Evolutionary conservation across 2,113 vertebrate species (phyloP).

Genomic region (Scophthalmus maximus): DNA sequence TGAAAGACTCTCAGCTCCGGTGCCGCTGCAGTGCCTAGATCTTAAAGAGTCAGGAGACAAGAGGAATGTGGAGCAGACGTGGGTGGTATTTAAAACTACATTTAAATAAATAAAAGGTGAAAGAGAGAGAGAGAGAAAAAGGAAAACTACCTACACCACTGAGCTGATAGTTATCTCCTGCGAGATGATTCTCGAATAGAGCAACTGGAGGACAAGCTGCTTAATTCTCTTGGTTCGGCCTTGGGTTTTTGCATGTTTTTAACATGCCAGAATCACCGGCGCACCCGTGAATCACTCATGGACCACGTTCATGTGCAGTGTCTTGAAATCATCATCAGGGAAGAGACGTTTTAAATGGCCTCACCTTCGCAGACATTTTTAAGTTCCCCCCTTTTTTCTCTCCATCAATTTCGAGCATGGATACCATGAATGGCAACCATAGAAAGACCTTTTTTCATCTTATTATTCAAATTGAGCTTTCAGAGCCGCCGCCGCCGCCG

Average conservation of each 20-base stretch:
- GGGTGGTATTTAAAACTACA: constrained; percentile 83
- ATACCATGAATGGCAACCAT: constrained; percentile 47
- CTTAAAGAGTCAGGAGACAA: constrained; percentile 73
- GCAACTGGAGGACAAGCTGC: constrained; percentile 63
- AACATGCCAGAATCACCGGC: constrained; percentile 19
- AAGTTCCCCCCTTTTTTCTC: constrained; percentile 5
- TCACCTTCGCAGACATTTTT: constrained; percentile 27
- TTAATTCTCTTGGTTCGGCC: constrained; percentile 61
- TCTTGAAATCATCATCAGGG: constrained; percentile 10
- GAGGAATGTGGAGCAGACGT: constrained; percentile 79
- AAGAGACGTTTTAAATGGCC: constrained; percentile 18
- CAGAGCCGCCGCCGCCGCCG: constrained; percentile 18
- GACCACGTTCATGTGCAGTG: constrained; percentile 17
- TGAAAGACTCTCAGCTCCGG: constrained; percentile 76
- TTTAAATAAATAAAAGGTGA: constrained; percentile 81
- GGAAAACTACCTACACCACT: constrained; percentile 69
- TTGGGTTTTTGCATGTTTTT: constrained; percentile 49
- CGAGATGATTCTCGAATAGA: constrained; percentile 66
- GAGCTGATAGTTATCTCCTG: constrained; percentile 74
- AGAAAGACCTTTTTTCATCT: constrained; percentile 63
- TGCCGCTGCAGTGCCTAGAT: constrained; percentile 73
- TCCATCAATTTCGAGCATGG: constrained; percentile 24
- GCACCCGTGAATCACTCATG: constrained; percentile 17
- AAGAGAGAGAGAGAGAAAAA: constrained; percentile 68
- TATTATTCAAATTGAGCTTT: constrained; percentile 76